A percentile compares a stretch with the other conserved stretches of the same genome.
These are phyloP conservation scores for Numenius phaeopus DNA, from an alignment of 2,797 vertebrate species.

Conservation along the genomic window DNA sequence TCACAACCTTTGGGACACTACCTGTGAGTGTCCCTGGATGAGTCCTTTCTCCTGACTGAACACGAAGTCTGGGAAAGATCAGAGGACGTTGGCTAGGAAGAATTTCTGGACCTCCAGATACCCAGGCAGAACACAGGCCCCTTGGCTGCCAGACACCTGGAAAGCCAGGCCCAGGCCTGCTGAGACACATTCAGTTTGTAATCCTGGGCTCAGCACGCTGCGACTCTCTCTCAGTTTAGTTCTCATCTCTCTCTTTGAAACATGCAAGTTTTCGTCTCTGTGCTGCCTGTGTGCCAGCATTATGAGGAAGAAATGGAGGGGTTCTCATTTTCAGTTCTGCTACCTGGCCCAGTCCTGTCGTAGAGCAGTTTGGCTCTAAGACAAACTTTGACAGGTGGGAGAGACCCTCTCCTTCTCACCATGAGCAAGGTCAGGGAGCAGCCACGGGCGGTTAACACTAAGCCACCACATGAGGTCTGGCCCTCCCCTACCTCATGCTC, in stretches of 20 bases:
- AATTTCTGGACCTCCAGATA: background rate
- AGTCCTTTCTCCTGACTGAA: background rate
- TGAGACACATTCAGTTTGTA: background rate
- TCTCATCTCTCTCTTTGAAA: background rate
- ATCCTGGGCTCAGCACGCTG: background rate
- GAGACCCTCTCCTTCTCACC: background rate
- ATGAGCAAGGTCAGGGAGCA: background rate
- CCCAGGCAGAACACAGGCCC: background rate
- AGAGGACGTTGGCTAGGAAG: background rate
- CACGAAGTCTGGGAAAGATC: background rate
- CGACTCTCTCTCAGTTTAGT: background rate
- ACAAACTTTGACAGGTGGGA: background rate
- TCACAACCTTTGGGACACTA: background rate
- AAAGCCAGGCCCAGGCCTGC: background rate
- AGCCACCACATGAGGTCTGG: background rate
- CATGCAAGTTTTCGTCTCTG: fast-evolving
- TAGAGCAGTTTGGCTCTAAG: background rate
- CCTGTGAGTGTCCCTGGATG: fast-evolving
- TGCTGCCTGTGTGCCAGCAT: background rate
- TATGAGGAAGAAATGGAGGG: background rate
- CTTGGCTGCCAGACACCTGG: background rate
- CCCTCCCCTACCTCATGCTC: background rate
- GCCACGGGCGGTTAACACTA: background rate
- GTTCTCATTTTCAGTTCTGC: background rate
- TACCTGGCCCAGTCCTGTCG: background rate